Evolutionary conservation across 2,888 invertebrate species (phyloP).

Genomic region (Rugalucina vietnamica): DNA sequence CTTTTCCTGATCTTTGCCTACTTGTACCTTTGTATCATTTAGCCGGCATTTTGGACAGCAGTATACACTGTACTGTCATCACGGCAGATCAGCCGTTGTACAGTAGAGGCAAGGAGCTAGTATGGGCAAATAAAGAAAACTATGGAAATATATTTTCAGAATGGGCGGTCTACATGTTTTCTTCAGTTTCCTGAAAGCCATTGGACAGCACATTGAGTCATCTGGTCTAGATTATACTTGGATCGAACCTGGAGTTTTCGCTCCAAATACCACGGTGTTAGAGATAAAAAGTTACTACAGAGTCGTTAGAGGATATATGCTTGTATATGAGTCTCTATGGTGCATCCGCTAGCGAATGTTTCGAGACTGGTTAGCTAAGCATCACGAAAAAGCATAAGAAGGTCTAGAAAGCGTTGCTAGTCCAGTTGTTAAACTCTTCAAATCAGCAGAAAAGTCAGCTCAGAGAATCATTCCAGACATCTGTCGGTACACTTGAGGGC

Average conservation of each 20-base stretch:
- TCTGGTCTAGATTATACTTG: constrained; percentile 36
- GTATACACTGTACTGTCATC: background rate
- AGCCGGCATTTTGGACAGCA: constrained; percentile 19
- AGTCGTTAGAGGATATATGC: constrained; percentile 16
- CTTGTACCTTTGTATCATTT: constrained; percentile 21
- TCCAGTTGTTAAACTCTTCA: background rate
- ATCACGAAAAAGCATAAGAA: background rate
- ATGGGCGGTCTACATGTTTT: constrained; percentile 24
- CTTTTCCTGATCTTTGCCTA: no score
- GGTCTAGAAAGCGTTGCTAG: background rate
- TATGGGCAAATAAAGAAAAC: constrained; percentile 16
- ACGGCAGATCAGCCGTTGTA: constrained; percentile 37
- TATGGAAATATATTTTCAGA: constrained; percentile 16
- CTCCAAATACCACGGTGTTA: constrained; percentile 8
- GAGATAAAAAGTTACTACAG: constrained; percentile 30
- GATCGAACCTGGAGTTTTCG: constrained; percentile 20
- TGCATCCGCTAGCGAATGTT: background rate
- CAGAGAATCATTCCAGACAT: background rate
- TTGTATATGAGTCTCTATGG: constrained; percentile 19
- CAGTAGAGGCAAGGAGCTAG: constrained; percentile 24
- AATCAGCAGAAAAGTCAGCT: background rate
- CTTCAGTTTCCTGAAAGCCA: constrained; percentile 25
- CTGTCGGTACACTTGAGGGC: background rate
- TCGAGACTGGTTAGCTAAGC: background rate
- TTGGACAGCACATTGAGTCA: constrained; percentile 33